Evolutionary conservation across 2,113 vertebrate genomes (phyloP).

Genomic region (Brachypteracias leptosomus): DNA sequence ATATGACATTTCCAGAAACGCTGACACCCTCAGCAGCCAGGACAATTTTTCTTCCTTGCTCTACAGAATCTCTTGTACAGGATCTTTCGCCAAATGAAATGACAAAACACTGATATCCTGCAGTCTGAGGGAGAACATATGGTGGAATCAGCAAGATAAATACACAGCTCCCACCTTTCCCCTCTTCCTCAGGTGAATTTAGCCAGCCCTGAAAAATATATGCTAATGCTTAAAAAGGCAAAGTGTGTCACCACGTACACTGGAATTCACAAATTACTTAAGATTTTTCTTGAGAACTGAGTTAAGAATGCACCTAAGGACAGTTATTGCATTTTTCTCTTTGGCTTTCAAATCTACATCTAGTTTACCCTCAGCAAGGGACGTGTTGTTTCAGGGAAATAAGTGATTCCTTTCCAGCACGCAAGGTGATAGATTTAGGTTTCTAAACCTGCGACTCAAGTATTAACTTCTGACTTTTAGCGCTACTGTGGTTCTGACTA

Average conservation of each 20-base stretch:
- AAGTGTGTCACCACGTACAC: neutral
- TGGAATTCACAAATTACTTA: neutral
- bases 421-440: neutral
- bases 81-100: neutral
- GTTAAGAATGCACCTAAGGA: neutral
- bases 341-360: slow-evolving; percentile 15
- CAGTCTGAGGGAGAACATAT: neutral
- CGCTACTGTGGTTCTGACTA: neutral
- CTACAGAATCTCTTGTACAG: neutral
- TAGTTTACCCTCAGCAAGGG: neutral
- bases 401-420: neutral
- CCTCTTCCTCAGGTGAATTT: neutral
- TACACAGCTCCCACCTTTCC: neutral
- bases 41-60: neutral
- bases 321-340: slow-evolving; percentile 5
- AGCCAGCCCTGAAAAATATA: neutral
- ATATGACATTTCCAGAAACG: neutral
- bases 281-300: neutral
- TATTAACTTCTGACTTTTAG: neutral
- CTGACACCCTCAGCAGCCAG: neutral
- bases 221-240: neutral
- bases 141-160: neutral
- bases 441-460: neutral
- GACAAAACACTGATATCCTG: neutral
- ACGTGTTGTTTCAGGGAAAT: neutral